These are phyloP conservation scores for Aldrovandia affinis DNA, from an alignment of 2,797 vertebrate genomes.

Conservation along the genomic window DNA sequence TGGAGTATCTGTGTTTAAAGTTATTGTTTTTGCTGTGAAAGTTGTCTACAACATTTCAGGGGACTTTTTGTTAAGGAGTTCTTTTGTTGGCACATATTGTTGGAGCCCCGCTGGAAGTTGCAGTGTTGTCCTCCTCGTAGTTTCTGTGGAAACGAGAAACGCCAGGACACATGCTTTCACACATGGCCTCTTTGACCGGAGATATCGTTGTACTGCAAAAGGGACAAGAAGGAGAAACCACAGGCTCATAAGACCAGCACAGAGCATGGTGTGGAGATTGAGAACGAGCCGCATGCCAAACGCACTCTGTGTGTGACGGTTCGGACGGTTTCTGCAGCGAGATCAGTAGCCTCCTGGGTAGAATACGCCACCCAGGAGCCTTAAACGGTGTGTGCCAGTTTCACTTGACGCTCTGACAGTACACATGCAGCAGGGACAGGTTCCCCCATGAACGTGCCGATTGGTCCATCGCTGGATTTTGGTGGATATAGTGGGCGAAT, in stretches of 20 bases:
- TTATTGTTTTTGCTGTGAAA: not conserved
- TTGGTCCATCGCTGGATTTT: no score
- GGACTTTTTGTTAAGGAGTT: not conserved
- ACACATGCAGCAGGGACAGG: no score
- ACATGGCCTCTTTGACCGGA: not conserved
- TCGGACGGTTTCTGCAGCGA: not conserved
- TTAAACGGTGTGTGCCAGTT: no score
- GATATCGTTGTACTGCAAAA: not conserved
- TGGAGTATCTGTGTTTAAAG: no score
- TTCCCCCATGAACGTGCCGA: no score
- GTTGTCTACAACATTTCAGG: no score
- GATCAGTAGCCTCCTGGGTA: no score
- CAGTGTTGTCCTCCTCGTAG: not conserved
- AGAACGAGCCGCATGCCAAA: not conserved
- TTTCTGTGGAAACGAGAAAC: not conserved
- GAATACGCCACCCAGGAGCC: no score
- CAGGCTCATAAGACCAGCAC: not conserved
- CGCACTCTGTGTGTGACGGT: not conserved
- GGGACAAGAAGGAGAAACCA: not conserved
- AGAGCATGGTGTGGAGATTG: not conserved
- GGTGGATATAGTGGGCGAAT: no score
- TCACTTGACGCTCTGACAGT: no score
- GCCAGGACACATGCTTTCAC: not conserved
- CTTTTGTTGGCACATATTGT: not conserved
- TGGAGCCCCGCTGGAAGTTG: not conserved